These are phyloP conservation scores for Allygus modestus DNA, from an alignment of 2,888 invertebrate genomes.

Conservation along the genomic window DNA sequence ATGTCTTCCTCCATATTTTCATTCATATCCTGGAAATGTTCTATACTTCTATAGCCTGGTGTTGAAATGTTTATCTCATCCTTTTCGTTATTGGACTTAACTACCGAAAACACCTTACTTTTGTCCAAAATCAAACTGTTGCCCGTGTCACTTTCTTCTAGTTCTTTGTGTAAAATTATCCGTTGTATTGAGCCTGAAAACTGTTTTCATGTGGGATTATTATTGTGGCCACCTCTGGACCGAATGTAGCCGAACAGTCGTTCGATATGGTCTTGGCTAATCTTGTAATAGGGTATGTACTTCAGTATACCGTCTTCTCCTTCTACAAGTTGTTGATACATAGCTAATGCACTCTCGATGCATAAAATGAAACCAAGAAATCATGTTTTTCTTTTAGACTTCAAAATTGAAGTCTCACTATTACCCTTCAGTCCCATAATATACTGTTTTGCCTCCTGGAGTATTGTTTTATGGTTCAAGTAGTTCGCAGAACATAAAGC, in stretches of 20 bases:
- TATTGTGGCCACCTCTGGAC: neutral
- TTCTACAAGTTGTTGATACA: slow-evolving; percentile 25
- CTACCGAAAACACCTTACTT: no score
- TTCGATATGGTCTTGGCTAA: slow-evolving; percentile 14
- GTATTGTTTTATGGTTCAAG: neutral
- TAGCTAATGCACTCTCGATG: slow-evolving; percentile 35
- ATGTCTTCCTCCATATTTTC: no score
- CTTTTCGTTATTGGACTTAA: no score
- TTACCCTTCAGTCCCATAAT: neutral
- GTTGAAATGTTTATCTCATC: no score
- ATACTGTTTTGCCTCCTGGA: no score
- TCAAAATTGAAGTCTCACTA: slow-evolving; percentile 13
- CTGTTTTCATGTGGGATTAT: neutral
- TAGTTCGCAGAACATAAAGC: slow-evolving; percentile 9
- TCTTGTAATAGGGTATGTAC: neutral
- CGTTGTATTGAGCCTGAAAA: neutral
- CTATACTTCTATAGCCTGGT: no score
- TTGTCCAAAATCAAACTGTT: neutral
- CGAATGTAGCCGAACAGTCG: neutral
- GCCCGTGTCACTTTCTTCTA: neutral
- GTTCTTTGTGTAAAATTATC: neutral
- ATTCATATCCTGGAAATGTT: no score
- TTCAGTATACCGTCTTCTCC: neutral
- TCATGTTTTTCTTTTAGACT: slow-evolving; percentile 32
- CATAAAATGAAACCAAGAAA: neutral